Conservation (phyloP, 2,888 invertebrate genomes). For the Melanostoma mellinum region DNA sequence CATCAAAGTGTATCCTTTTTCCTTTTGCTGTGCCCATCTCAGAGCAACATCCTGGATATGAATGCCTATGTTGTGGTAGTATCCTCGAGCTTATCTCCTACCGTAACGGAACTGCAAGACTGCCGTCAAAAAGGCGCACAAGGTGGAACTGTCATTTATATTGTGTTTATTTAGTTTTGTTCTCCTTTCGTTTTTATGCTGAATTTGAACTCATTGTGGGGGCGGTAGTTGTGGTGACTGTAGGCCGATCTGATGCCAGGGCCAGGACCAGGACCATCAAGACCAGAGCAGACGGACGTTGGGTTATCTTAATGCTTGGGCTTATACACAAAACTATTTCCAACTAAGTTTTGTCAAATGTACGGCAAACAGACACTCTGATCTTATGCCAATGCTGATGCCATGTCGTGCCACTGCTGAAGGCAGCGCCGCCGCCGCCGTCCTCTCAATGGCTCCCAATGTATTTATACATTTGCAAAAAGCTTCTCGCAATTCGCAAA, state of each 20-base stretch:
- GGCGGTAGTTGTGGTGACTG: constrained; percentile 20
- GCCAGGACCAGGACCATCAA: constrained; percentile 22
- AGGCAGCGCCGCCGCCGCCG: no score
- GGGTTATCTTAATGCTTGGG: constrained; percentile 58
- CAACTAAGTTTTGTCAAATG: constrained; percentile 53
- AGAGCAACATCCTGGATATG: constrained; percentile 13
- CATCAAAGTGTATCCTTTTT: constrained; percentile 31
- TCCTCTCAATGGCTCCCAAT: constrained; percentile 33
- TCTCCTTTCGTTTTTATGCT: constrained; percentile 18
- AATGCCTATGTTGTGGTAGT: constrained; percentile 44
- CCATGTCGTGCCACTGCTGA: constrained; percentile 24
- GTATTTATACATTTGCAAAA: constrained; percentile 24
- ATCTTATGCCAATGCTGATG: background rate
- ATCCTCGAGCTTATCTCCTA: constrained; percentile 59
- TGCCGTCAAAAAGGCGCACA: constrained; percentile 71
- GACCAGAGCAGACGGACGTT: constrained; percentile 31
- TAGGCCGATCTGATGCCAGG: constrained; percentile 34
- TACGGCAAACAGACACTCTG: constrained; percentile 30
- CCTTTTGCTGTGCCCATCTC: background rate
- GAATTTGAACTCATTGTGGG: constrained; percentile 43
- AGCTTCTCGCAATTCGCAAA: background rate
- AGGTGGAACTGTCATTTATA: constrained; percentile 66
- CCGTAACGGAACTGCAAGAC: constrained; percentile 61
- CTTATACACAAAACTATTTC: constrained; percentile 53
- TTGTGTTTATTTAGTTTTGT: constrained; percentile 51